Evolutionary conservation across 2,113 vertebrate species (phyloP).

Genomic region (Sceloporus tristichus): DNA sequence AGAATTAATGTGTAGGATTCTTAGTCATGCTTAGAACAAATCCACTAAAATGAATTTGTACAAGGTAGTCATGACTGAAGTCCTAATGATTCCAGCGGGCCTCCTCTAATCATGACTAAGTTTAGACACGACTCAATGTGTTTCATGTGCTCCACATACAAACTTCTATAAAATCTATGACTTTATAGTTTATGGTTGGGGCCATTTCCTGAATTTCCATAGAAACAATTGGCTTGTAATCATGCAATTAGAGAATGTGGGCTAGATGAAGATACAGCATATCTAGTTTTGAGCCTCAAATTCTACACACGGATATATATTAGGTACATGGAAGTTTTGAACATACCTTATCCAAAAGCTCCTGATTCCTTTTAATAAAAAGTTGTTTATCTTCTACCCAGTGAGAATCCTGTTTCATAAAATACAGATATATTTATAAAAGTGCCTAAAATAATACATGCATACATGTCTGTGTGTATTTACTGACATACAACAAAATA

Average conservation of each 20-base stretch:
- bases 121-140: background rate
- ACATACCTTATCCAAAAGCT: conserved; percentile 94
- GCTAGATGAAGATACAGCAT: background rate
- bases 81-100: background rate
- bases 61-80: background rate
- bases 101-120: background rate
- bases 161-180: background rate
- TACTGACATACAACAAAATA: background rate
- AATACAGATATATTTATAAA: conserved; percentile 32
- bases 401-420: conserved; percentile 90
- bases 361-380: conserved; percentile 95
- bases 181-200: background rate
- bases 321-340: conserved; percentile 4
- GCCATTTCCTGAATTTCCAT: background rate
- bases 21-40: background rate
- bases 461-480: too few species aligned
- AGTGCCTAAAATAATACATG: too few species aligned
- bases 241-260: background rate
- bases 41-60: background rate
- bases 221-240: background rate
- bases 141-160: background rate
- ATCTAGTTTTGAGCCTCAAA: background rate
- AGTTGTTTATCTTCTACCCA: conserved; percentile 99
- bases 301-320: background rate
- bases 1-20: background rate